Evolutionary conservation across 2,888 invertebrate genomes (phyloP).

Genomic region (Agrenia bidenticulata): DNA sequence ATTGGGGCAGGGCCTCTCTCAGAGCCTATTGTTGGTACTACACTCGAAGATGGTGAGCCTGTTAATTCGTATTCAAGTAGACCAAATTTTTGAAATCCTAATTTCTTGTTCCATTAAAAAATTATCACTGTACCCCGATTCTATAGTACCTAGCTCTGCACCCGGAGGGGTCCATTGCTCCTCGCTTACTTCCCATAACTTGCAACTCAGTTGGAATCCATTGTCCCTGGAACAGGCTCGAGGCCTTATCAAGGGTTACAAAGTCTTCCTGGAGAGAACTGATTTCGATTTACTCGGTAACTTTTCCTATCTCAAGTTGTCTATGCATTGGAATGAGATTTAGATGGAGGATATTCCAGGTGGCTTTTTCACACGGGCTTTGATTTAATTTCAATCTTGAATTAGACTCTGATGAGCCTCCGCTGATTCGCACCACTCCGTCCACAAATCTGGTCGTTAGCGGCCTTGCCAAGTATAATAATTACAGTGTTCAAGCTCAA

Average conservation of each 20-base stretch:
- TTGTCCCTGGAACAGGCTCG: slow-evolving; percentile 57
- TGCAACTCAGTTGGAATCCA: slow-evolving; percentile 57
- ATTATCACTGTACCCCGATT: no score
- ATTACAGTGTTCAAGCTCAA: slow-evolving; percentile 77
- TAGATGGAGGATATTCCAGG: no score
- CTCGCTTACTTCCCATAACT: slow-evolving; percentile 56
- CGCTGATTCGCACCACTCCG: slow-evolving; percentile 59
- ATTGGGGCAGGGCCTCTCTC: slow-evolving; percentile 54
- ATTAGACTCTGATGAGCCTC: slow-evolving; percentile 28
- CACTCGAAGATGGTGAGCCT: slow-evolving; percentile 54
- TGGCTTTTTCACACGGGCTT: no score
- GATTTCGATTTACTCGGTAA: slow-evolving; percentile 37
- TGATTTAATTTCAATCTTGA: no score
- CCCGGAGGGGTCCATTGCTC: slow-evolving; percentile 57
- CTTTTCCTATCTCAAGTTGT: neutral
- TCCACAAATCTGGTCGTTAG: slow-evolving; percentile 70
- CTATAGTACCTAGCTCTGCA: slow-evolving; percentile 57
- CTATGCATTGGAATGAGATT: neutral
- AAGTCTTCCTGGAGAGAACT: slow-evolving; percentile 48
- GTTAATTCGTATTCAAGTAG: no score
- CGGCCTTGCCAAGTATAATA: slow-evolving; percentile 72
- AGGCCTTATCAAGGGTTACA: slow-evolving; percentile 58
- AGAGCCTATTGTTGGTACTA: slow-evolving; percentile 53
- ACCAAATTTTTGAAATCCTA: no score
- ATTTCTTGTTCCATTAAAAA: no score